phyloP scores from a whole-genome alignment of 2,113 vertebrate species.

The Ictalurus furcatus region DNA sequence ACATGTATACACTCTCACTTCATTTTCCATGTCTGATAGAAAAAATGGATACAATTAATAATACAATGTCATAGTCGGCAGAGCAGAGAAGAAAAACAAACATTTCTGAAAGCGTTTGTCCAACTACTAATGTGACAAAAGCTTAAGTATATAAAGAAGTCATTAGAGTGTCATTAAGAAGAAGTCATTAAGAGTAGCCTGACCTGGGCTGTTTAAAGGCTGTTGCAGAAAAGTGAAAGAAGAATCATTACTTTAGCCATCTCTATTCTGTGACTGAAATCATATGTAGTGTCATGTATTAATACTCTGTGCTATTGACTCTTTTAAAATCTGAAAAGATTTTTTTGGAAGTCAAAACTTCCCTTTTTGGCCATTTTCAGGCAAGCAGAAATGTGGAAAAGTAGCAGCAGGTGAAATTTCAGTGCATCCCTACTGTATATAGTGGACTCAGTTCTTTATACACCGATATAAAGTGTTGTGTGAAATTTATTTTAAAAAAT shows the following conservation, averaged over 20 bases:
- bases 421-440: neutral
- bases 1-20: neutral
- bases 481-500: neutral
- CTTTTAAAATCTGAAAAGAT: no score
- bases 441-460: neutral
- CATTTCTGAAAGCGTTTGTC: neutral
- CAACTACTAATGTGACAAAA: neutral
- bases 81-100: neutral
- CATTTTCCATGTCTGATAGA: neutral
- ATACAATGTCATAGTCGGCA: neutral
- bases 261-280: neutral
- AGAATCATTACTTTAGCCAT: neutral
- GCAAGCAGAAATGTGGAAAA: neutral
- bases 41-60: neutral
- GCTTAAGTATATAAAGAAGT: neutral
- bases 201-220: neutral
- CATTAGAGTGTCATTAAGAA: conserved; percentile 2
- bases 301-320: no score
- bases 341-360: neutral
- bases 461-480: neutral
- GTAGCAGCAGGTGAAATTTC: neutral
- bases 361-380: neutral
- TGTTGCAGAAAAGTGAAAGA: neutral
- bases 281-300: no score
- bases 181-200: neutral